Conservation (phyloP, 2,888 invertebrate species). For the Callosobruchus maculatus region DNA sequence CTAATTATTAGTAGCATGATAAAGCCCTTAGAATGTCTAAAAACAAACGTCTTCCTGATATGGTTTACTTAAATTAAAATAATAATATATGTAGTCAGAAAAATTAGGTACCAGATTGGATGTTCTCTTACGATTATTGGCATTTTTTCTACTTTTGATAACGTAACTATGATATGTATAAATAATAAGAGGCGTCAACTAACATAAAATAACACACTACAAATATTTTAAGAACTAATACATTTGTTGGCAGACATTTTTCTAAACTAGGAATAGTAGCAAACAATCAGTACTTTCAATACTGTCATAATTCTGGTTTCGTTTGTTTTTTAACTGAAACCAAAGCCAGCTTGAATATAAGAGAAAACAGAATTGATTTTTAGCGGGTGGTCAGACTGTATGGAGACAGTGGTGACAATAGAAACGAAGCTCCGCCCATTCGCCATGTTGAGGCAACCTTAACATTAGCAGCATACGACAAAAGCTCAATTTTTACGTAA, state of each 20-base stretch:
- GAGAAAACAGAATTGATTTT: not conserved
- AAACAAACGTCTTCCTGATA: conserved; percentile 14
- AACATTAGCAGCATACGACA: no score
- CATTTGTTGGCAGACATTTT: conserved; percentile 18
- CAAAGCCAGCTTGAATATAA: not conserved
- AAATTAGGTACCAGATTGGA: conserved; percentile 6
- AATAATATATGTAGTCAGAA: conserved; percentile 22
- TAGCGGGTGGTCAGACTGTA: no score
- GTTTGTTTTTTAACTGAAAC: not conserved
- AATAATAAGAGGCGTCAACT: conserved; percentile 14
- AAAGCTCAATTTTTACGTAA: no score
- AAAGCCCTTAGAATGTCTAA: conserved; percentile 17
- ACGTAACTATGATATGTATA: conserved; percentile 21
- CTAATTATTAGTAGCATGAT: conserved; percentile 11
- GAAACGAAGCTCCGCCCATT: no score
- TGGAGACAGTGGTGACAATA: no score
- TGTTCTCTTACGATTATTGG: conserved; percentile 6
- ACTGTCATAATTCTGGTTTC: not conserved
- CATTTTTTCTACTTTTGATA: conserved; percentile 15
- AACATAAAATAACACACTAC: conserved; percentile 19
- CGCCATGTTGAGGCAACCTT: no score
- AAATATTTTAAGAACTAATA: conserved; percentile 14
- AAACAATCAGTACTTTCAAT: conserved; percentile 11
- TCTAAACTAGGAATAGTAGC: conserved; percentile 16
- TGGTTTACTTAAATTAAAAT: conserved; percentile 13